Evolutionary conservation across 2,888 invertebrate genomes (phyloP).

Genomic region (Buathra laborator): DNA sequence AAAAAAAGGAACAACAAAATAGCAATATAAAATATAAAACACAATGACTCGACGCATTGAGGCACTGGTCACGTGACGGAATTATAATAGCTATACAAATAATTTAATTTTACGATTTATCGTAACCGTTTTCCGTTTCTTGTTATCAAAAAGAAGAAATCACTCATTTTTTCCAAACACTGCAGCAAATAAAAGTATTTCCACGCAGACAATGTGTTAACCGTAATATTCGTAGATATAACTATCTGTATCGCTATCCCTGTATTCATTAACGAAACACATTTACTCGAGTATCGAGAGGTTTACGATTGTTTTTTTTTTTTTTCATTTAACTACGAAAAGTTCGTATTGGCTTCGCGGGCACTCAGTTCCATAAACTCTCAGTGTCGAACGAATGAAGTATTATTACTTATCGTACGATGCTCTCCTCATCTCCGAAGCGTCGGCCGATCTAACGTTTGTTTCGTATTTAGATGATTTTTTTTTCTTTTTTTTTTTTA

Average conservation of each 20-base stretch:
- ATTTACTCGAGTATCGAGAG: neutral
- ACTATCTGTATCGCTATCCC: neutral
- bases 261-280: neutral
- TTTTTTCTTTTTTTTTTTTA: constrained; percentile 19
- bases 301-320: neutral
- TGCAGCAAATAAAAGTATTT: neutral
- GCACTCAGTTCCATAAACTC: constrained; percentile 2
- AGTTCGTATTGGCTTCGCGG: constrained; percentile 14
- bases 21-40: neutral
- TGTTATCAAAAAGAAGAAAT: neutral
- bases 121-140: neutral
- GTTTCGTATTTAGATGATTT: constrained; percentile 8
- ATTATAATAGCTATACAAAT: neutral
- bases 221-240: neutral
- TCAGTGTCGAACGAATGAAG: constrained; percentile 33
- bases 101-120: neutral
- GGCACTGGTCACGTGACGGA: neutral
- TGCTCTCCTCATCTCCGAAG: constrained; percentile 78
- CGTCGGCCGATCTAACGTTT: constrained; percentile 27
- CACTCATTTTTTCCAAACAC: neutral
- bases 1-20: neutral
- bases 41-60: neutral
- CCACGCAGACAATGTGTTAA: neutral
- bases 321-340: neutral
- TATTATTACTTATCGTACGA: constrained; percentile 79